Evolutionary conservation across 2,113 vertebrate genomes (phyloP).

Genomic region (Oxygymnocypris stewartii): DNA sequence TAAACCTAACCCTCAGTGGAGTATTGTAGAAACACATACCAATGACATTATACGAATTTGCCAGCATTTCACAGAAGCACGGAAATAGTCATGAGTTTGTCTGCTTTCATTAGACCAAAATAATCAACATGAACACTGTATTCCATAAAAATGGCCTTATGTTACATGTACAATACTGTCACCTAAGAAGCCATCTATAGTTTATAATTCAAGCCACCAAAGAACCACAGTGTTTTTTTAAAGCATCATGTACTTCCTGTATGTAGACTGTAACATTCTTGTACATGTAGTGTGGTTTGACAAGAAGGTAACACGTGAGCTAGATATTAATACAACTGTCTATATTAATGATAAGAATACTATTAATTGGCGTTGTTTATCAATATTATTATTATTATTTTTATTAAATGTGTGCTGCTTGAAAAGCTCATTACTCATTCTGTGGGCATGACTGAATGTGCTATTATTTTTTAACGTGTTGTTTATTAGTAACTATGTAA

Average conservation of each 20-base stretch:
- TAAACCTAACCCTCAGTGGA: background rate
- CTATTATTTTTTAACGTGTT: background rate
- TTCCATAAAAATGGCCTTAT: background rate
- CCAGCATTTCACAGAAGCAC: background rate
- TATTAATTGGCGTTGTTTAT: background rate
- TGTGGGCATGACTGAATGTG: background rate
- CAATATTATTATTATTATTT: too few species aligned
- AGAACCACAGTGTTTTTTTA: background rate
- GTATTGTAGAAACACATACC: background rate
- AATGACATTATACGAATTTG: background rate
- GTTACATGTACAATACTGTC: background rate
- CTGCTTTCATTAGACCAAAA: background rate
- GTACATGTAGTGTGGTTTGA: background rate
- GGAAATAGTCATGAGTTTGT: background rate
- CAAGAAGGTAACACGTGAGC: background rate
- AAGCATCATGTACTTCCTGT: background rate
- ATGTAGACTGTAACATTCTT: background rate
- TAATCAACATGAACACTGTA: background rate
- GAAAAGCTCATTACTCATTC: background rate
- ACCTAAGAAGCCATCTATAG: background rate
- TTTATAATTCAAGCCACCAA: background rate
- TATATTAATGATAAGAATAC: background rate
- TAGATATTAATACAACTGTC: background rate
- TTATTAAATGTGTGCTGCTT: background rate
- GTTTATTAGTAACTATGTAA: background rate